These are phyloP conservation scores for Ptilodon capucinus DNA, from an alignment of 2,888 invertebrate genomes.

Conservation along the genomic window DNA sequence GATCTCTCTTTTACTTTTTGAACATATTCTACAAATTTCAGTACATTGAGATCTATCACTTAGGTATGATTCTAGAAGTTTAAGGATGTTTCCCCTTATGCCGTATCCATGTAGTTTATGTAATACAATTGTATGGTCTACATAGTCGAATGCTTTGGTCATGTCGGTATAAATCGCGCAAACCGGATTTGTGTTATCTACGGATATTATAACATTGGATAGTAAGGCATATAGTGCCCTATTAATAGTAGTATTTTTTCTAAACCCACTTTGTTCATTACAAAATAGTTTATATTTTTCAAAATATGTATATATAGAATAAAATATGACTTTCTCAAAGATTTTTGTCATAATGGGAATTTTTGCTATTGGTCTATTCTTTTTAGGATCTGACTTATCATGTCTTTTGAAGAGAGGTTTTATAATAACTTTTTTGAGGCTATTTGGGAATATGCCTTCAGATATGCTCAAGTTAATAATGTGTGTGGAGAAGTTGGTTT, in stretches of 20 bases:
- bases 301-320: no score
- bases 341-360: neutral
- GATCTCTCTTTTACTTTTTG: no score
- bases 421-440: no score
- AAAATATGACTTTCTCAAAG: no score
- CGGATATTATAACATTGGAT: neutral
- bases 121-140: neutral
- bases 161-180: slow-evolving; percentile 1
- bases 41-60: neutral
- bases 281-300: no score
- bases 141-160: slow-evolving; percentile 1
- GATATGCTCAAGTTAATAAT: neutral
- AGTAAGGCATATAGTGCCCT: neutral
- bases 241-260: neutral
- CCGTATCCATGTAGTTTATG: slow-evolving; percentile 1
- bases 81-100: neutral
- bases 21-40: neutral
- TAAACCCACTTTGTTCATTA: slow-evolving; percentile 1
- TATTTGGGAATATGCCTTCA: neutral
- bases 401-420: no score
- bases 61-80: slow-evolving; percentile 1
- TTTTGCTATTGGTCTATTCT: no score
- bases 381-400: no score
- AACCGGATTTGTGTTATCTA: neutral
- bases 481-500: neutral